Evolutionary conservation across 2,113 vertebrate species (phyloP).

Genomic region (Phycodurus eques): DNA sequence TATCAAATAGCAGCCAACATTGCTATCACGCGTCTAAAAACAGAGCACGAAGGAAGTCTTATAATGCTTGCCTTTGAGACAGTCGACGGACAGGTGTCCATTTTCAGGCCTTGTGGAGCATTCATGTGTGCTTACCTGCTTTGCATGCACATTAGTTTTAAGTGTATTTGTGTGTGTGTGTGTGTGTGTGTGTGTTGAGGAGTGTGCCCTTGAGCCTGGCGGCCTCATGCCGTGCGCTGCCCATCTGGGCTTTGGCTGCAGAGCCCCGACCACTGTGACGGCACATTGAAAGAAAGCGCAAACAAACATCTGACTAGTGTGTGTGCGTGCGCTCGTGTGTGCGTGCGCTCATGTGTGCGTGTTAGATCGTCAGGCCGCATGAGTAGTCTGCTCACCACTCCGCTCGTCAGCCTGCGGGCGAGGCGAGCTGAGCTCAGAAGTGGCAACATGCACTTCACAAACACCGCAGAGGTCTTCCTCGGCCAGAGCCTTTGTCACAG

Average conservation of each 20-base stretch:
- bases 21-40: not conserved
- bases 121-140: slow-evolving; percentile 27
- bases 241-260: slow-evolving; percentile 40
- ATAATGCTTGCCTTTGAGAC: not conserved
- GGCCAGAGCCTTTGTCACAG: slow-evolving; percentile 24
- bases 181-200: slow-evolving; percentile 15
- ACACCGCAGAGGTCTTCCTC: slow-evolving; percentile 15
- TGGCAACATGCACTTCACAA: slow-evolving; percentile 21
- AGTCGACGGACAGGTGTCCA: not conserved
- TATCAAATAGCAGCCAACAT: not conserved
- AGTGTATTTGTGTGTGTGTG: slow-evolving; percentile 10
- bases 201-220: slow-evolving; percentile 26
- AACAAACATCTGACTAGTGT: not conserved
- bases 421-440: slow-evolving; percentile 24
- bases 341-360: not conserved
- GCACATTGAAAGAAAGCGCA: slow-evolving; percentile 18
- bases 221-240: slow-evolving; percentile 20
- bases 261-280: slow-evolving; percentile 1
- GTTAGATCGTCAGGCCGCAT: slow-evolving; percentile 17
- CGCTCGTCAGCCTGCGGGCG: slow-evolving; percentile 14
- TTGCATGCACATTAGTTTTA: slow-evolving; percentile 28
- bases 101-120: slow-evolving; percentile 3
- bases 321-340: not conserved
- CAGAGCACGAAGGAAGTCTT: not conserved
- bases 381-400: slow-evolving; percentile 39